Conservation (phyloP, 2,113 vertebrate species). For the Phalacrocorax brasilianus region DNA sequence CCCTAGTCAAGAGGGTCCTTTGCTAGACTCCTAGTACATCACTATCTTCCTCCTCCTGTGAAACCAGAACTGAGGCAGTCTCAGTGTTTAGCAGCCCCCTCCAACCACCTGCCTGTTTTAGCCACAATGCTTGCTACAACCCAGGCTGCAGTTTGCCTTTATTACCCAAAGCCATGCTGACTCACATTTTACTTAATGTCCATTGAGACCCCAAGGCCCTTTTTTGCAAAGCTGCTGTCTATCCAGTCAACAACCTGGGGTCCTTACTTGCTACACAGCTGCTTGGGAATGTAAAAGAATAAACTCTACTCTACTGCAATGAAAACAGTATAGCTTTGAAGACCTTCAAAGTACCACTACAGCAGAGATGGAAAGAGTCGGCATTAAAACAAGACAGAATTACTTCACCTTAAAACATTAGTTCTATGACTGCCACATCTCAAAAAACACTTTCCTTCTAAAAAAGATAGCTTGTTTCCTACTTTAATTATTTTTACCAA, state of each 20-base stretch:
- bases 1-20: background rate
- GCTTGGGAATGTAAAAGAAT: background rate
- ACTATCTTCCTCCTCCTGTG: background rate
- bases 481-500: background rate
- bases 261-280: background rate
- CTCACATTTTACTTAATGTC: too few species aligned
- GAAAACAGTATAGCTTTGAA: background rate
- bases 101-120: background rate
- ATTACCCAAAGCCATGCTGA: background rate
- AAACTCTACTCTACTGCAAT: background rate
- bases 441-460: background rate
- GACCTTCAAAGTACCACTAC: background rate
- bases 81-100: background rate
- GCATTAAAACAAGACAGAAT: background rate
- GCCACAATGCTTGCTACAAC: background rate
- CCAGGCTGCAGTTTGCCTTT: accelerated
- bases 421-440: background rate
- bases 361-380: background rate
- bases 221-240: background rate
- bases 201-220: background rate
- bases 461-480: background rate
- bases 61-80: background rate
- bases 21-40: background rate
- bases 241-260: background rate
- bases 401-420: background rate